These are phyloP conservation scores for Lithobates sylvaticus DNA, from an alignment of 2,797 vertebrate genomes.

Conservation along the genomic window DNA sequence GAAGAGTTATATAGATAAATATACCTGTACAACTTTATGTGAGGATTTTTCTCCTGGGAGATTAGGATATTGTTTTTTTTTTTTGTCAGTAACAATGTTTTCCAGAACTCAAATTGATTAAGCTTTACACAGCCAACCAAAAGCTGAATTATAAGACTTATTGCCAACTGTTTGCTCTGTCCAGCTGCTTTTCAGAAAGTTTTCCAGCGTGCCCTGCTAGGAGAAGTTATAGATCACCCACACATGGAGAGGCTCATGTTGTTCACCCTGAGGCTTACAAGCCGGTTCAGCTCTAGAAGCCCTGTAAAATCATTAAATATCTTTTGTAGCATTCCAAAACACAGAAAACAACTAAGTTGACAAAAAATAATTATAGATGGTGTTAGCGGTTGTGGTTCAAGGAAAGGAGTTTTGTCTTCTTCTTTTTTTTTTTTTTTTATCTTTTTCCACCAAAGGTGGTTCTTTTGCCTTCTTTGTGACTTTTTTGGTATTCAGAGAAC, in stretches of 20 bases:
- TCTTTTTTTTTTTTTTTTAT: too few species aligned
- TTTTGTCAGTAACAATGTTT: not conserved
- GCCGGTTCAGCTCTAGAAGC: not conserved
- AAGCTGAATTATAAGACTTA: not conserved
- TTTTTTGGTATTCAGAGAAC: too few species aligned
- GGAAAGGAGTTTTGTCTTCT: too few species aligned
- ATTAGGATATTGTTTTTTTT: not conserved
- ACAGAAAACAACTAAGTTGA: too few species aligned
- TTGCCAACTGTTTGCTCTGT: conserved; percentile 21
- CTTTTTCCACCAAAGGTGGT: too few species aligned
- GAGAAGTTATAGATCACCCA: conserved; percentile 17
- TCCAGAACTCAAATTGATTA: not conserved
- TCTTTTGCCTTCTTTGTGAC: too few species aligned
- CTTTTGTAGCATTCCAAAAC: too few species aligned
- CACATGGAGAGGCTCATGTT: not conserved
- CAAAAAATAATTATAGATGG: too few species aligned
- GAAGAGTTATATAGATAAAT: conserved; percentile 4
- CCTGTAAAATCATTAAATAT: too few species aligned
- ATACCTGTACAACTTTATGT: too few species aligned
- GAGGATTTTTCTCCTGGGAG: not conserved
- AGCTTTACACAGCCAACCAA: not conserved
- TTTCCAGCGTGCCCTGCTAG: conserved; percentile 17
- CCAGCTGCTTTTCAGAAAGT: not conserved
- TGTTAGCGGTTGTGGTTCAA: too few species aligned
- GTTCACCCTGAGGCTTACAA: conserved; percentile 1